phyloP scores from a whole-genome alignment of 2,797 vertebrate species.

The Neostethus bicornis region DNA sequence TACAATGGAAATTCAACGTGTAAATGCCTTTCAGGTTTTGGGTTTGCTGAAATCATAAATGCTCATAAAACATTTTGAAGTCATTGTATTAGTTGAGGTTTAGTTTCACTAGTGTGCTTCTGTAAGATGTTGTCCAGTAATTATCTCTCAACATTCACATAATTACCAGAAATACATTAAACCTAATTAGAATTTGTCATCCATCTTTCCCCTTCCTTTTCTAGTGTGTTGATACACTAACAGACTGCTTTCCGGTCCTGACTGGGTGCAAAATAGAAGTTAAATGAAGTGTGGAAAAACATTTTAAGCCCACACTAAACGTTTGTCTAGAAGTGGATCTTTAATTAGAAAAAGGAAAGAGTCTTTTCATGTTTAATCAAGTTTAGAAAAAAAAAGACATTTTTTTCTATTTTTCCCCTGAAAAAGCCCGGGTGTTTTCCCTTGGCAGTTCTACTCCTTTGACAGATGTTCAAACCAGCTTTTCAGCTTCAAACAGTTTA shows the following conservation, averaged over 20 bases:
- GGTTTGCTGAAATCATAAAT: too few species aligned
- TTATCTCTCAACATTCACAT: slow-evolving; percentile 2
- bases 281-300: slow-evolving; percentile 52
- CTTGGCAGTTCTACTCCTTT: slow-evolving; percentile 26
- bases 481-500: too few species aligned
- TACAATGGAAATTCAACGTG: too few species aligned
- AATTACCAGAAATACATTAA: slow-evolving; percentile 22
- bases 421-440: slow-evolving; percentile 35
- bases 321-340: slow-evolving; percentile 42
- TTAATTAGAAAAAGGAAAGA: slow-evolving; percentile 59
- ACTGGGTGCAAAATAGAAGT: slow-evolving; percentile 28
- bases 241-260: slow-evolving; percentile 33
- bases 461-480: slow-evolving; percentile 32
- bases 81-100: not conserved
- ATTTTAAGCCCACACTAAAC: slow-evolving; percentile 52
- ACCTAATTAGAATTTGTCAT: slow-evolving; percentile 6
- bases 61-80: too few species aligned
- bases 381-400: slow-evolving; percentile 40
- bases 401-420: slow-evolving; percentile 43
- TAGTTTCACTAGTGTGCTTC: not conserved
- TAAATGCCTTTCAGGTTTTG: too few species aligned
- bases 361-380: slow-evolving; percentile 59
- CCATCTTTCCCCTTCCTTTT: slow-evolving; percentile 24
- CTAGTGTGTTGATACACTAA: slow-evolving; percentile 39
- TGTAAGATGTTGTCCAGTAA: slow-evolving; percentile 1